Conservation (phyloP, 2,888 invertebrate genomes). For the Brachycybe producta region DNA sequence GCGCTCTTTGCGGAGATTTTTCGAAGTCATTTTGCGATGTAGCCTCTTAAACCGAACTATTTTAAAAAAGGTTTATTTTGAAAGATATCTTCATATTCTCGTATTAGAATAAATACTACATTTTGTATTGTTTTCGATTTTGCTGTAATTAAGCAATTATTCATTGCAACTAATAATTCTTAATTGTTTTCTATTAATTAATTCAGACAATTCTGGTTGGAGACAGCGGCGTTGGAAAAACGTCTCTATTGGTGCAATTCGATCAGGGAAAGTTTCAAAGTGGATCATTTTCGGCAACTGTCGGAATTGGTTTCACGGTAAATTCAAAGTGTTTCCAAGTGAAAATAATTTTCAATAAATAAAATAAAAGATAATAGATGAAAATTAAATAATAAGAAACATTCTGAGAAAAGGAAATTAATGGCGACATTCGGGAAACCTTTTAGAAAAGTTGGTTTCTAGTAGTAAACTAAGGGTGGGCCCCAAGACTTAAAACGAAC, state of each 20-base stretch:
- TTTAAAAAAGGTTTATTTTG: too few relatives aligned
- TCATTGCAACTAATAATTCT: neutral
- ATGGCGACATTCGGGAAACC: neutral
- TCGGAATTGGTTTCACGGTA: slow-evolving; percentile 89
- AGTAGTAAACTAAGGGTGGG: too few relatives aligned
- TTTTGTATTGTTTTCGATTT: too few relatives aligned
- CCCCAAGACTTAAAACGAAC: too few relatives aligned
- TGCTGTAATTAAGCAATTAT: too few relatives aligned
- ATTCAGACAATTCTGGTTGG: slow-evolving; percentile 80
- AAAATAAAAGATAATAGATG: neutral
- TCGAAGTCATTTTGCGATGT: too few relatives aligned
- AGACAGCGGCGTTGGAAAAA: slow-evolving; percentile 87
- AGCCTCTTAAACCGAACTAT: too few relatives aligned
- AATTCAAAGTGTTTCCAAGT: slow-evolving; percentile 36
- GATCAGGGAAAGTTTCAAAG: slow-evolving; percentile 83
- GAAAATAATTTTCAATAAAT: neutral
- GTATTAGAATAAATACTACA: too few relatives aligned
- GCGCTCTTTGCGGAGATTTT: too few relatives aligned
- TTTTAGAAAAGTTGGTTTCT: too few relatives aligned
- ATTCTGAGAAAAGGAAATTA: neutral
- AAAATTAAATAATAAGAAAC: neutral
- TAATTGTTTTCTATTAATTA: slow-evolving; percentile 16
- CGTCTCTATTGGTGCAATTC: slow-evolving; percentile 80
- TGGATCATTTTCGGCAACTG: slow-evolving; percentile 85
- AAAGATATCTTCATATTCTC: too few relatives aligned